These are phyloP conservation scores for Melanotaenia duboulayi DNA, from an alignment of 2,113 vertebrate species.

Conservation along the genomic window DNA sequence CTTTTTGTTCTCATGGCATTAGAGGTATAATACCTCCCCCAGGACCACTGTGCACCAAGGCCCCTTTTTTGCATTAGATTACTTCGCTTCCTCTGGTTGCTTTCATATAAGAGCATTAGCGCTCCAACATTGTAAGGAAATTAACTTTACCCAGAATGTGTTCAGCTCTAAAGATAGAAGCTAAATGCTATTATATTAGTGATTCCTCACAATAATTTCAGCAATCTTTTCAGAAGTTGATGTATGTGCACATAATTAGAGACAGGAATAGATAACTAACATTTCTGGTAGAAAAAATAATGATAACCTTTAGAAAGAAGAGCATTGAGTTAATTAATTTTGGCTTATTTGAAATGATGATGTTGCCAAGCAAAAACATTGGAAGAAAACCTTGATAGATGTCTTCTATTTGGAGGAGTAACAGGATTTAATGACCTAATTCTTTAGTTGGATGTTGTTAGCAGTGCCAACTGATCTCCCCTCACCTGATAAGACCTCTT, in stretches of 20 bases:
- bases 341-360: not conserved
- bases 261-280: not conserved
- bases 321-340: not conserved
- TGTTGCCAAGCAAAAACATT: constrained; percentile 15
- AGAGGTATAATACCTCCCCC: constrained; percentile 41
- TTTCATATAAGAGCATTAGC: not conserved
- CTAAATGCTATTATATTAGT: too few species aligned
- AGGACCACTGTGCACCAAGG: not conserved
- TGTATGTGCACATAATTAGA: not conserved
- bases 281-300: not conserved
- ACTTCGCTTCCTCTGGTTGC: not conserved
- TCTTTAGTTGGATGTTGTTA: constrained; percentile 47
- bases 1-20: constrained; percentile 58
- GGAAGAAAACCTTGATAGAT: constrained; percentile 6
- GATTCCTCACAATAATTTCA: too few species aligned
- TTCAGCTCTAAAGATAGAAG: not conserved
- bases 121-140: not conserved
- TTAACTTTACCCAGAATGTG: not conserved
- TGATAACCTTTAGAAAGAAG: not conserved
- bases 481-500: constrained; percentile 42
- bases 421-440: constrained; percentile 45
- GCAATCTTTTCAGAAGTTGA: not conserved
- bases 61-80: constrained; percentile 15
- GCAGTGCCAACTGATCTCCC: constrained; percentile 30
- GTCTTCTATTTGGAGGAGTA: constrained; percentile 25